Evolutionary conservation across 2,113 vertebrate genomes (phyloP), one percentile per base, ranked within the genome.

Genomic region (Taurulus bubalis): DNA sequence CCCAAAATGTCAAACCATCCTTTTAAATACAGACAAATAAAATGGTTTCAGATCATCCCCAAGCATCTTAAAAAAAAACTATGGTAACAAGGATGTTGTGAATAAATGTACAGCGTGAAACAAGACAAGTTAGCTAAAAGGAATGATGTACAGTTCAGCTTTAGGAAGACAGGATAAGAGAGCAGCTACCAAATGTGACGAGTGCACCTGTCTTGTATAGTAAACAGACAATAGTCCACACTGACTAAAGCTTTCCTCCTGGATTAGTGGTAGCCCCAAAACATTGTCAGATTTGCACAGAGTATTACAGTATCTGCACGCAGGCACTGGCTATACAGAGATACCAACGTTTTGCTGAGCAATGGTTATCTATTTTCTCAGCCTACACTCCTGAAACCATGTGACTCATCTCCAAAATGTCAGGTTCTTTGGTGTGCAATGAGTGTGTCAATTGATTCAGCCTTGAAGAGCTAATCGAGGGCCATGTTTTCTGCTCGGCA

Each of bases 341-440:
- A 64, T 32, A 12, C n/a, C 22, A 71, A 47, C 26, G 38, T 72
- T 85, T 63, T 62, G 71, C 80, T 77, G 59, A 89, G 71, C 60
- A 60, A 65, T 64, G 32, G n/a, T 67, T 82, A 40, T 77, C 64
- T 71, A 1, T 58, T 72, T 79, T 45, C 70, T 62, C 77, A 71
- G 71, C 71, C 77, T 32, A 60, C 73, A 59, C 28, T n/a, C 10
- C 67, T 58, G 72, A 69, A 86, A 83, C 66, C 72, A 74, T 69
- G 81, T 89, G 79, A 87, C 58, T 89, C 83, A 80, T 82, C 75
- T 84, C 9, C n/a, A 67, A 77, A 85, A 84, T 84, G 73, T 82
- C 80, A 80, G 42, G 53, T 63, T 49, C 34, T 18, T 67, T 67
- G 62, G 32, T 28, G 70, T 49, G 71, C 75, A 42, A 20, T 38